phyloP scores from a whole-genome alignment of 2,797 vertebrate species.

The Acrossocheilus wenchowensis region DNA sequence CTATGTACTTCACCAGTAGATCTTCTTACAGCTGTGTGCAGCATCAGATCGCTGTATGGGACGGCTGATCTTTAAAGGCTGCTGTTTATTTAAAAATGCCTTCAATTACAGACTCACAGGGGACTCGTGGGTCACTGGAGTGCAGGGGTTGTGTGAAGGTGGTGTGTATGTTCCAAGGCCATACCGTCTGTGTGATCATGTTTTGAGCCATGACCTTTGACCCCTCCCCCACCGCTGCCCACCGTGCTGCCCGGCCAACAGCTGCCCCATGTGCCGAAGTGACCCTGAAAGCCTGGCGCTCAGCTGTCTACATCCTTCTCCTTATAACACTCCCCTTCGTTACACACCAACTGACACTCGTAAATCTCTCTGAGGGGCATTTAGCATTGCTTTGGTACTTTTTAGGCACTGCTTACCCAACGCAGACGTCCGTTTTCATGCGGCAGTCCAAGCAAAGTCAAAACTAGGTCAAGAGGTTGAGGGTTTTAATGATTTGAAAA shows the following conservation, averaged over 20 bases:
- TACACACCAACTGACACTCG: conserved; percentile 44
- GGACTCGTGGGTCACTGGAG: conserved; percentile 42
- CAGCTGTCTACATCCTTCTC: conserved; percentile 55
- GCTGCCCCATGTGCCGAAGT: conserved; percentile 60
- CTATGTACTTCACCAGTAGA: not conserved
- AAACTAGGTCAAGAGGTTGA: conserved; percentile 53
- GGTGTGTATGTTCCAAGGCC: conserved; percentile 57
- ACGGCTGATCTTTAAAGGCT: conserved; percentile 41
- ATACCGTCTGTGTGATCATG: conserved; percentile 60
- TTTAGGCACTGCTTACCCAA: conserved; percentile 6
- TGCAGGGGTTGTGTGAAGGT: conserved; percentile 56
- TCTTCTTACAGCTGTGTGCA: conserved; percentile 25
- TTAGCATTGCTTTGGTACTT: conserved; percentile 33
- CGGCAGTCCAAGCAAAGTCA: conserved; percentile 36
- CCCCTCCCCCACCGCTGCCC: conserved; percentile 37
- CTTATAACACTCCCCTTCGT: conserved; percentile 20
- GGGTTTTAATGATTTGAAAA: conserved; percentile 40
- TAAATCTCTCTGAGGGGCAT: conserved; percentile 51
- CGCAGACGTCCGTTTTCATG: conserved; percentile 1
- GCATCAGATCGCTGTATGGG: conserved; percentile 31
- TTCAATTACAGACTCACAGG: conserved; percentile 46
- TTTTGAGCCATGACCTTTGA: conserved; percentile 74
- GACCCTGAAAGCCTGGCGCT: conserved; percentile 68
- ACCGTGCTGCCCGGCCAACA: conserved; percentile 23
- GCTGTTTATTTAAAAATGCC: conserved; percentile 60